Conservation (phyloP, 2,113 vertebrate species). For the Anarrhichthys ocellatus region DNA sequence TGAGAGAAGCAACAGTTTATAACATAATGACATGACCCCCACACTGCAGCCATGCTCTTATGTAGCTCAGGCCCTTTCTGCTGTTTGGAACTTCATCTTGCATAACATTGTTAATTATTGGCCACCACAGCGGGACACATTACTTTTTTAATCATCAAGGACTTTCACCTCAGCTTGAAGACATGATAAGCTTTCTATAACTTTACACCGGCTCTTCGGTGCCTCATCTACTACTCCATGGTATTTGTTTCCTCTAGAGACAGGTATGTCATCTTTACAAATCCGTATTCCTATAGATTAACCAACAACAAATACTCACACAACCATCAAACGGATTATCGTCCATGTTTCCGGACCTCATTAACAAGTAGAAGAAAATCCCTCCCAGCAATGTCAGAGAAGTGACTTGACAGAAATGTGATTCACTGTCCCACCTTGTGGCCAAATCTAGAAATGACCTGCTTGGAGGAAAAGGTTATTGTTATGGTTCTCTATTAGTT, state of each 20-base stretch:
- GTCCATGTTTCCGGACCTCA: not conserved
- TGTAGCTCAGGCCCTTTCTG: not conserved
- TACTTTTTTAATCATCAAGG: not conserved
- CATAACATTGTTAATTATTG: slow-evolving; percentile 10
- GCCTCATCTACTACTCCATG: not conserved
- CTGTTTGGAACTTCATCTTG: slow-evolving; percentile 7
- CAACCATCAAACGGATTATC: not conserved
- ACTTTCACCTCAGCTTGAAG: slow-evolving; percentile 11
- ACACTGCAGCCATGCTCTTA: not conserved
- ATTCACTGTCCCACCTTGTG: slow-evolving; percentile 77
- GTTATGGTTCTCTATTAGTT: not conserved
- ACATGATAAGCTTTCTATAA: not conserved
- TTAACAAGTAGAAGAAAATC: not conserved
- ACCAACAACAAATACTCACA: not conserved
- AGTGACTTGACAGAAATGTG: slow-evolving; percentile 32
- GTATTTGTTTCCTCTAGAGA: not conserved
- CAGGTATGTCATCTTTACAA: not conserved
- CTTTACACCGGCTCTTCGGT: not conserved
- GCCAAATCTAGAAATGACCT: slow-evolving; percentile 53
- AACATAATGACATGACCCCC: no score
- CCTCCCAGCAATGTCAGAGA: not conserved
- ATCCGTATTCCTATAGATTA: not conserved
- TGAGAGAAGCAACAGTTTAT: not conserved
- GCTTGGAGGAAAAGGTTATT: not conserved
- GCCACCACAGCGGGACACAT: not conserved